Evolutionary conservation across 1,140 invertebrate species (phyloP).

Genomic region (Pseudomyrmex concolor): DNA sequence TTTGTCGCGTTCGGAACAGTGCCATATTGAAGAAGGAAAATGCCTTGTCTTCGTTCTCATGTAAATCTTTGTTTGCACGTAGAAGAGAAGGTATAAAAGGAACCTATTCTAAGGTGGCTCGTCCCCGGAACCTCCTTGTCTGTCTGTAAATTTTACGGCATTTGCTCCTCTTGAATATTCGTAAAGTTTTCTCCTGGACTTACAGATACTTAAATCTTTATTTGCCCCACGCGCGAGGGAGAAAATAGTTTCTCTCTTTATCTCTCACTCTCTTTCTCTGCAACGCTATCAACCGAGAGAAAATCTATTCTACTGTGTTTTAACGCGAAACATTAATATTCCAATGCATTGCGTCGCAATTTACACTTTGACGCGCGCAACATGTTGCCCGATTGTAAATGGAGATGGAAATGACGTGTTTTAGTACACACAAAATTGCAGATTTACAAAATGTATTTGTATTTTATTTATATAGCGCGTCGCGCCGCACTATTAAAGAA

Average conservation of each 20-base stretch:
- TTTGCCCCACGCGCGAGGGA: slow-evolving; percentile 5
- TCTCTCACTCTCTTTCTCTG: not conserved
- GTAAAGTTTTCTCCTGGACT: slow-evolving; percentile 43
- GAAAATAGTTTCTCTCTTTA: not conserved
- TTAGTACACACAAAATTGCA: no score
- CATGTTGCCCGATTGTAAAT: slow-evolving; percentile 6
- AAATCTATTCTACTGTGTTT: slow-evolving; percentile 47
- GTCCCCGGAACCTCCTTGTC: slow-evolving; percentile 9
- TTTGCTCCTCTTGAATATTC: slow-evolving; percentile 49
- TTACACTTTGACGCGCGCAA: slow-evolving; percentile 17
- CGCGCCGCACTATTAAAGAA: no score
- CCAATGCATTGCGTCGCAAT: slow-evolving; percentile 36
- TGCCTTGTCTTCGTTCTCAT: slow-evolving; percentile 28
- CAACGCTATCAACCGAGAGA: slow-evolving; percentile 27
- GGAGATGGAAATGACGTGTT: not conserved
- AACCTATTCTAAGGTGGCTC: slow-evolving; percentile 49
- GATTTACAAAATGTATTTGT: not conserved
- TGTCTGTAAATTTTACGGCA: slow-evolving; percentile 48
- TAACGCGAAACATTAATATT: slow-evolving; percentile 54
- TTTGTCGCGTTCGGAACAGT: slow-evolving; percentile 44
- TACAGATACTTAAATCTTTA: slow-evolving; percentile 56
- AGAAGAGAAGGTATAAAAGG: slow-evolving; percentile 34
- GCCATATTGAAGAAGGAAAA: slow-evolving; percentile 30
- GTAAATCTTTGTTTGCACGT: slow-evolving; percentile 58
- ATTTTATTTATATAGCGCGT: not conserved